A percentile compares a stretch with the other conserved stretches of the same genome.
Evolutionary conservation across 2,113 vertebrate species (phyloP).

Genomic region (Heterotis niloticus): DNA sequence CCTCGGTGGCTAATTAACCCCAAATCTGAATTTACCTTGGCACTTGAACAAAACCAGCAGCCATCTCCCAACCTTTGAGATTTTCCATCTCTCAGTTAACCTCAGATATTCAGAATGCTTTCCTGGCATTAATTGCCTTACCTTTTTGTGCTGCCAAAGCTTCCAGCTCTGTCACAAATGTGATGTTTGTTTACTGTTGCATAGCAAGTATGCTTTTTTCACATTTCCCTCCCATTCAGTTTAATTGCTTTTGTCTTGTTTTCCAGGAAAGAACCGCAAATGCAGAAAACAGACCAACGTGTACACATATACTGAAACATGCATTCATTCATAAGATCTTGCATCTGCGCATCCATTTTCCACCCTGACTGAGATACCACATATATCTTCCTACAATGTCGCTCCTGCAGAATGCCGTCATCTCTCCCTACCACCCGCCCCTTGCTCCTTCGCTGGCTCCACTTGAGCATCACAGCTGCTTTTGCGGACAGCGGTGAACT

Average conservation of each 20-base stretch:
- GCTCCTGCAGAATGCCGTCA: not conserved
- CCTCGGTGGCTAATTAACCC: constrained; percentile 42
- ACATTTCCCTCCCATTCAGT: no score
- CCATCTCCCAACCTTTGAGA: not conserved
- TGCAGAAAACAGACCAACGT: not conserved
- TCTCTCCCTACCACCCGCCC: not conserved
- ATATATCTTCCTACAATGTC: no score
- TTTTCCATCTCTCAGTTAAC: not conserved
- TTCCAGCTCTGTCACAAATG: not conserved
- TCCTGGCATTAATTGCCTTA: not conserved
- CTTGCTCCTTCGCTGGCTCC: not conserved
- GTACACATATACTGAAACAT: constrained; percentile 1
- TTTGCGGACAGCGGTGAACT: not conserved
- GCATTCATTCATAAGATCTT: no score
- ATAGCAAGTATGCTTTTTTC: not conserved
- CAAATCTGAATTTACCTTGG: constrained; percentile 27
- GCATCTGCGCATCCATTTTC: no score
- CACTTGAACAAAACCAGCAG: not conserved
- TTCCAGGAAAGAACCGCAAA: not conserved
- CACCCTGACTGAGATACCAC: no score
- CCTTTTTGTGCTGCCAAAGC: not conserved
- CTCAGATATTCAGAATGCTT: not conserved
- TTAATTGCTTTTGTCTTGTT: not conserved
- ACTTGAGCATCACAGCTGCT: constrained; percentile 10
- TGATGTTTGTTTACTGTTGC: not conserved